Evolutionary conservation across 2,888 invertebrate species (phyloP).

Genomic region (Pseudococcus viburni): DNA sequence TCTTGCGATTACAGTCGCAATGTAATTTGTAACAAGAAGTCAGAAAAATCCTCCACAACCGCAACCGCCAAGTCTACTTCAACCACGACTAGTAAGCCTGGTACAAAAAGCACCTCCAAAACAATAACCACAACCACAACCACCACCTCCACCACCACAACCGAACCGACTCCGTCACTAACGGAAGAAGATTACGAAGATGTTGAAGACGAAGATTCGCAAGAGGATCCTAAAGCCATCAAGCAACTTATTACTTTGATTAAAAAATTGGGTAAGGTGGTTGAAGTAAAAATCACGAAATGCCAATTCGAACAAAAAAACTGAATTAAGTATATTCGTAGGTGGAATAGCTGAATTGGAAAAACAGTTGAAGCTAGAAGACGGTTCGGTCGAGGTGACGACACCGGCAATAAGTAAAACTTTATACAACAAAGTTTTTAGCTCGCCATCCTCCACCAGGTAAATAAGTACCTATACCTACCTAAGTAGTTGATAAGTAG

Average conservation of each 20-base stretch:
- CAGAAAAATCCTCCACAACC: conserved; percentile 73
- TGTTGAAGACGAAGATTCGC: conserved; percentile 70
- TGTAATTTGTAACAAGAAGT: conserved; percentile 82
- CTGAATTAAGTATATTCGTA: conserved; percentile 70
- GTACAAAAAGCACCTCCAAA: conserved; percentile 70
- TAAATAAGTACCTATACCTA: conserved; percentile 62
- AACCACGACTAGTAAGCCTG: not conserved
- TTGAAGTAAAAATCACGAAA: not conserved
- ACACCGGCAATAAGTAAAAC: conserved; percentile 79
- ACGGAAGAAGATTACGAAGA: conserved; percentile 70
- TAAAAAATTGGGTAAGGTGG: conserved; percentile 81
- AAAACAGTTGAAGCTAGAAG: conserved; percentile 79
- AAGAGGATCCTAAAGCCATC: conserved; percentile 83
- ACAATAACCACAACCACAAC: conserved; percentile 69
- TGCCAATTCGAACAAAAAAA: no score
- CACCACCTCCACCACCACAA: conserved; percentile 68
- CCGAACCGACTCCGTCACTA: conserved; percentile 69
- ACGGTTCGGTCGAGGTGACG: conserved; percentile 72
- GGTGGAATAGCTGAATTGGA: conserved; percentile 89
- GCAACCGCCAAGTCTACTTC: conserved; percentile 69
- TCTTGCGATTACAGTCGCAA: conserved; percentile 94
- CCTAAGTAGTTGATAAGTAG: no score
- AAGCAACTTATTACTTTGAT: conserved; percentile 88
- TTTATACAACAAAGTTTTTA: conserved; percentile 82
- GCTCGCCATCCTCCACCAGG: conserved; percentile 67